phyloP scores from a whole-genome alignment of 2,888 invertebrate genomes.

The Ecdyonurus torrentis region DNA sequence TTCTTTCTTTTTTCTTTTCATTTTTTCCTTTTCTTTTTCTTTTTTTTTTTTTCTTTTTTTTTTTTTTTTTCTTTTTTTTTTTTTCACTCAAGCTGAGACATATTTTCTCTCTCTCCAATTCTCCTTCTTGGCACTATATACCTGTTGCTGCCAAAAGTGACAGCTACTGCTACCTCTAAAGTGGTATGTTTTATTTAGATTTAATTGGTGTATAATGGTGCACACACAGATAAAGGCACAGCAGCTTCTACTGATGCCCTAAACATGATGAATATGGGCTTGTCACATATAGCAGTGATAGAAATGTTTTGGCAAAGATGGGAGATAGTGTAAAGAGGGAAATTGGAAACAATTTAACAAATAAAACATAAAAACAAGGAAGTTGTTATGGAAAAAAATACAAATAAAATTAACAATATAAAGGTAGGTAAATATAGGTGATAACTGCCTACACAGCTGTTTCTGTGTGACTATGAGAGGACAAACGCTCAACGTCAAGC shows the following conservation, averaged over 20 bases:
- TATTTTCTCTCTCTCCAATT: no score
- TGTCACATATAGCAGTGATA: neutral
- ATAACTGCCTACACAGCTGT: conserved; percentile 59
- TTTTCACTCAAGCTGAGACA: no score
- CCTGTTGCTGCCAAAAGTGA: neutral
- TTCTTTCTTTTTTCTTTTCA: no score
- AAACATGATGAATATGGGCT: neutral
- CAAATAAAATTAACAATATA: neutral
- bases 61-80: no score
- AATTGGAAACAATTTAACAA: no score
- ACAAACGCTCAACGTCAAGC: conserved; percentile 82
- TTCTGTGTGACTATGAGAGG: conserved; percentile 87
- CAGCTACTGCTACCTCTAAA: neutral
- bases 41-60: no score
- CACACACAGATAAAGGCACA: neutral
- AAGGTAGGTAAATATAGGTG: neutral
- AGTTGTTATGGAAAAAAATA: neutral
- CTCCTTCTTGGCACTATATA: neutral
- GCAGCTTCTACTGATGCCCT: neutral
- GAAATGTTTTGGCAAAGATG: no score
- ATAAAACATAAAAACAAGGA: neutral
- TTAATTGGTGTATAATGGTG: neutral
- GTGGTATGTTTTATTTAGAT: neutral
- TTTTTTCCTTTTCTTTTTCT: no score
- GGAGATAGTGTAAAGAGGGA: no score